Conservation (phyloP, 2,888 invertebrate genomes). For the Timandra comae region DNA sequence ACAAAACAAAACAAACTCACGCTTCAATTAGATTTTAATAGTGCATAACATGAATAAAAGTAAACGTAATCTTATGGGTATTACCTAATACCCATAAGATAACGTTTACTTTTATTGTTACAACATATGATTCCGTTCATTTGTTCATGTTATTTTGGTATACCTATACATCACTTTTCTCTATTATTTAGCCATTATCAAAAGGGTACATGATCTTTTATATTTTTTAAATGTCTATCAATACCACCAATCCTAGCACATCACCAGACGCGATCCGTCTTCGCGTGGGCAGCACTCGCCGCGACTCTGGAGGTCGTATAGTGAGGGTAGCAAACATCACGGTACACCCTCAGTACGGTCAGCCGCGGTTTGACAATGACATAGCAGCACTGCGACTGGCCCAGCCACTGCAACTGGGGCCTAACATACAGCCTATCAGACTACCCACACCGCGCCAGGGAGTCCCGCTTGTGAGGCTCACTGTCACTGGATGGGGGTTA, state of each 20-base stretch:
- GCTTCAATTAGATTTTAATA: too few species aligned
- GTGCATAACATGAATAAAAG: too few species aligned
- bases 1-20: too few species aligned
- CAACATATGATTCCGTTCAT: too few species aligned
- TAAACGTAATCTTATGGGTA: too few species aligned
- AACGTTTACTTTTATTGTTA: too few species aligned
- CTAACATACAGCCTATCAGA: conserved; percentile 45
- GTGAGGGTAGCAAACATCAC: conserved; percentile 53
- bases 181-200: too few species aligned
- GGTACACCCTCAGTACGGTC: conserved; percentile 57
- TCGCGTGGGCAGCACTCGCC: conserved; percentile 64
- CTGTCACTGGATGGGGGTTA: conserved; percentile 69
- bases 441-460: conserved; percentile 48
- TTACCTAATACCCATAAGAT: too few species aligned
- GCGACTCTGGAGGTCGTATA: conserved; percentile 64
- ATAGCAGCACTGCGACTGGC: conserved; percentile 56
- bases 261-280: conserved; percentile 44
- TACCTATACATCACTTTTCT: too few species aligned
- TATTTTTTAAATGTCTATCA: too few species aligned
- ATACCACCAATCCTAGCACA: conserved; percentile 39
- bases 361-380: conserved; percentile 63
- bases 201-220: too few species aligned
- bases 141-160: too few species aligned
- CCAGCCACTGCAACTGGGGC: conserved; percentile 45
- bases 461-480: conserved; percentile 58